Evolutionary conservation across 2,113 vertebrate species (phyloP).

Genomic region (Rutilus rutilus): DNA sequence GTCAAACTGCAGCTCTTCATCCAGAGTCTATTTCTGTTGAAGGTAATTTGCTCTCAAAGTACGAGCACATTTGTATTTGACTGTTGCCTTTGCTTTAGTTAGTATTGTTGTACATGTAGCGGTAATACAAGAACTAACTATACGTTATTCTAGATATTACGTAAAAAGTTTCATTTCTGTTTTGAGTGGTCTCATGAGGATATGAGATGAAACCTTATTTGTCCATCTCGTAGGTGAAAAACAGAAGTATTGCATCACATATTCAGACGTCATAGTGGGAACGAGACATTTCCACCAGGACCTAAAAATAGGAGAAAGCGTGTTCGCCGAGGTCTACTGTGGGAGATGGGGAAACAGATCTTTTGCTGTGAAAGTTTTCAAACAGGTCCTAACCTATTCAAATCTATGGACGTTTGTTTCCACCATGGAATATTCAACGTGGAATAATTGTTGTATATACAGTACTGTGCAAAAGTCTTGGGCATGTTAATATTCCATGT

Average conservation of each 20-base stretch:
- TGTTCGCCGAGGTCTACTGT: conserved; percentile 73
- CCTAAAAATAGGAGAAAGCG: conserved; percentile 69
- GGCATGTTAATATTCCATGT: too few species aligned
- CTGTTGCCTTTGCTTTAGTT: neutral
- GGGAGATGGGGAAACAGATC: conserved; percentile 64
- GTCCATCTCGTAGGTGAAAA: conserved; percentile 49
- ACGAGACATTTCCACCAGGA: conserved; percentile 74
- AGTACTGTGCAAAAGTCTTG: too few species aligned
- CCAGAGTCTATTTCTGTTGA: neutral
- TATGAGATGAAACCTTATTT: neutral
- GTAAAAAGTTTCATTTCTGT: conserved; percentile 4
- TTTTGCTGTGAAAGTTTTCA: conserved; percentile 79
- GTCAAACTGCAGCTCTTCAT: neutral
- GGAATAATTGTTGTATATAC: too few species aligned
- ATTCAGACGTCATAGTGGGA: conserved; percentile 69
- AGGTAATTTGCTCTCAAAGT: conserved; percentile 25
- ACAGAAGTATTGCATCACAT: conserved; percentile 56
- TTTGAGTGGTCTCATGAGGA: neutral
- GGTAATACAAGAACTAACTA: neutral
- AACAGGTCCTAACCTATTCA: conserved; percentile 69
- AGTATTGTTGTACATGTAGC: neutral
- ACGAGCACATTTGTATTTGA: neutral
- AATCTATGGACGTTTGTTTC: neutral
- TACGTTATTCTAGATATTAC: neutral
- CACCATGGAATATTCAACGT: neutral